phyloP scores from a whole-genome alignment of 64 coral and sea anemone species.

The Anthopleura sola region DNA sequence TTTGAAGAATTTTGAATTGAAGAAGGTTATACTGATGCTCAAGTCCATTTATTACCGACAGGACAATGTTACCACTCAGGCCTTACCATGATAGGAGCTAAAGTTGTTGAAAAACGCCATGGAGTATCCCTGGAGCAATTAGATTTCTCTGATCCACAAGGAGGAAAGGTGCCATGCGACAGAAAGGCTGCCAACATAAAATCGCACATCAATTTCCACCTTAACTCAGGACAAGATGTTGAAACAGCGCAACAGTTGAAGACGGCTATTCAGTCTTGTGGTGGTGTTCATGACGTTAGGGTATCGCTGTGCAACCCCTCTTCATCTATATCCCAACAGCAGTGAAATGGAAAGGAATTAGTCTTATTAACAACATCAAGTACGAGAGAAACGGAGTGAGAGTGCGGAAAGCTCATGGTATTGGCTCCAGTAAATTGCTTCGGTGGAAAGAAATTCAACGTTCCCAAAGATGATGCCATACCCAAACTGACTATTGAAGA shows the following conservation, averaged over 20 bases:
- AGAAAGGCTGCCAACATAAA: conserved; percentile 21
- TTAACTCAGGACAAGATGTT: conserved; percentile 29
- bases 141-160: conserved; percentile 27
- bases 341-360: conserved; percentile 35
- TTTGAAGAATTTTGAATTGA: not conserved
- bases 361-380: conserved; percentile 36
- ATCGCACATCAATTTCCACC: not conserved
- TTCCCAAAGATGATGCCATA: conserved; percentile 8
- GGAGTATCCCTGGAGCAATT: conserved; percentile 16
- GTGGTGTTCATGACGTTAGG: conserved; percentile 32
- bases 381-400: conserved; percentile 4
- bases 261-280: conserved; percentile 34
- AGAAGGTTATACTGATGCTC: not conserved
- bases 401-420: conserved; percentile 30
- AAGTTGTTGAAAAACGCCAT: not conserved
- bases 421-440: conserved; percentile 30
- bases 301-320: conserved; percentile 12
- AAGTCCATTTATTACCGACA: not conserved
- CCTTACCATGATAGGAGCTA: conserved; percentile 18
- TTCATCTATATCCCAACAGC: not conserved
- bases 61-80: conserved; percentile 51
- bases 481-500: conserved; percentile 1
- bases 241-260: conserved; percentile 25
- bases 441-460: conserved; percentile 13
- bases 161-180: conserved; percentile 27